phyloP scores from a whole-genome alignment of 2,888 invertebrate genomes.

The Troides helena region DNA sequence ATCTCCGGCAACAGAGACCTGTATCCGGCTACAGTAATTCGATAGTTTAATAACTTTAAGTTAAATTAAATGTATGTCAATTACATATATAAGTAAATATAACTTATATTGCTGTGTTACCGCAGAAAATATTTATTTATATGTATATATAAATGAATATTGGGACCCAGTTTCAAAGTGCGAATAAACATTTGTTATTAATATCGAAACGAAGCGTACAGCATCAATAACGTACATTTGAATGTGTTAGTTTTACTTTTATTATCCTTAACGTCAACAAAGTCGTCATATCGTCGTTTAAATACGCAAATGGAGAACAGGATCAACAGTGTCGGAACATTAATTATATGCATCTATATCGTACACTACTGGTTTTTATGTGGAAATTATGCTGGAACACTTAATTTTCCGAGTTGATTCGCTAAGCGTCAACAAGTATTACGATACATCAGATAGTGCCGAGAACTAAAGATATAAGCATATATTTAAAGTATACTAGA shows the following conservation, averaged over 20 bases:
- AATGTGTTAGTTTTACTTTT: conserved; percentile 21
- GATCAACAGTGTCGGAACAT: conserved; percentile 1
- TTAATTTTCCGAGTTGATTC: conserved; percentile 20
- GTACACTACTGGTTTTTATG: conserved; percentile 22
- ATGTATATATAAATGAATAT: background rate
- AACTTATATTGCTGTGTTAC: too few species aligned
- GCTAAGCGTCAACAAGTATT: conserved; percentile 24
- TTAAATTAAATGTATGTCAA: too few species aligned
- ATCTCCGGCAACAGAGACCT: too few species aligned
- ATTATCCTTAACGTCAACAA: conserved; percentile 23
- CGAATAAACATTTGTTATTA: conserved; percentile 2
- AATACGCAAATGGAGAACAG: conserved; percentile 16
- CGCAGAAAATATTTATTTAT: background rate
- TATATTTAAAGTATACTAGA: conserved; percentile 21
- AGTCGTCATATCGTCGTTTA: conserved; percentile 13
- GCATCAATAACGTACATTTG: conserved; percentile 4
- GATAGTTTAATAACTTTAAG: too few species aligned
- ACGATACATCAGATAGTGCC: conserved; percentile 23
- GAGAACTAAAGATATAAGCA: conserved; percentile 35
- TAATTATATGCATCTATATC: conserved; percentile 25
- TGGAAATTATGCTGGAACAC: conserved; percentile 26
- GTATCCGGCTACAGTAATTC: too few species aligned
- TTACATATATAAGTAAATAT: too few species aligned
- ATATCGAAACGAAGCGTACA: conserved; percentile 9
- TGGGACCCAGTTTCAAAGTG: background rate